phyloP scores from a whole-genome alignment of 2,113 vertebrate genomes.

The Acrocephalus kingi region DNA sequence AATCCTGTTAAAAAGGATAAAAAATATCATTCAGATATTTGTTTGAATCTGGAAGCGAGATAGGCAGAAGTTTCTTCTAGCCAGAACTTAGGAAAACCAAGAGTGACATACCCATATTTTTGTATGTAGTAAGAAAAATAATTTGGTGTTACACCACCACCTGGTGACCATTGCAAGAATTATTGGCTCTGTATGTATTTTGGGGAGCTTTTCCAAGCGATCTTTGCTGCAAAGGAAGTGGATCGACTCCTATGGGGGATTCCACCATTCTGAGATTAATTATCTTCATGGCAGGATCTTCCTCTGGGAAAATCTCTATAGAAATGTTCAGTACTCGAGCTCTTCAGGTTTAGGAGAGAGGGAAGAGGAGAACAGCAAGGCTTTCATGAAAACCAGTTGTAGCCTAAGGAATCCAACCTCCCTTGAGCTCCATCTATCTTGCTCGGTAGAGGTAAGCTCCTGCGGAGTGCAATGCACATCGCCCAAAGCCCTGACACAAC shows the following conservation, averaged over 20 bases:
- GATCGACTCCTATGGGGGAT: background rate
- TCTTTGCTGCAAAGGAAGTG: background rate
- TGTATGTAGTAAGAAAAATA: rapidly evolving
- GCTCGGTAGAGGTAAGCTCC: background rate
- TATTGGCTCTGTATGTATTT: background rate
- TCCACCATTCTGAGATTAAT: background rate
- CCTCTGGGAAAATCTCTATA: background rate
- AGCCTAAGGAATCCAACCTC: background rate
- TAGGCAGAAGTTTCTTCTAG: background rate
- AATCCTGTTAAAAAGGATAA: background rate
- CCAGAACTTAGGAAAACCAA: background rate
- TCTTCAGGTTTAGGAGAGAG: background rate
- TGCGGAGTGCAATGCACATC: background rate
- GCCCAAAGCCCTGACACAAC: background rate
- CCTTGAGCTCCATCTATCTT: background rate
- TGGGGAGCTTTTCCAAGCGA: background rate
- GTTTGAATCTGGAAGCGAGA: background rate
- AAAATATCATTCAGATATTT: background rate
- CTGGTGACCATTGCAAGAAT: background rate
- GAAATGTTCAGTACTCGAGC: background rate
- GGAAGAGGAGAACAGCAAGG: background rate
- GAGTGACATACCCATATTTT: rapidly evolving
- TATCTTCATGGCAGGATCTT: background rate
- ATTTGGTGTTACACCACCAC: background rate
- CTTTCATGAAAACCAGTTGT: background rate